Evolutionary conservation across 2,888 invertebrate species (phyloP).

Genomic region (Ischnura elegans): DNA sequence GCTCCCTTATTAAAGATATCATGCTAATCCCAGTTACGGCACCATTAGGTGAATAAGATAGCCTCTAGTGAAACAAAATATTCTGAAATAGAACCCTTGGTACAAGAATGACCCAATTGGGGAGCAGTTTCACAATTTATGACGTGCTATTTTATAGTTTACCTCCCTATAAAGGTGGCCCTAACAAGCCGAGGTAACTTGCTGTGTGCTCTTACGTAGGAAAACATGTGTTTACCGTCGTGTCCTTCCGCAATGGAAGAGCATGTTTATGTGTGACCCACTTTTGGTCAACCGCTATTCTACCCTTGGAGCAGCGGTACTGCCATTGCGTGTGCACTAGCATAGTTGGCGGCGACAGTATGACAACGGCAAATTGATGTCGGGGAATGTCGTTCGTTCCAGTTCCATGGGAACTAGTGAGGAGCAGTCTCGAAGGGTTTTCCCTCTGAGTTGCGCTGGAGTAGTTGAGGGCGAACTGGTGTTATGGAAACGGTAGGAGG

Average conservation of each 20-base stretch:
- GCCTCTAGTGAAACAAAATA: too few species aligned
- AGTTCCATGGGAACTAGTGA: background rate
- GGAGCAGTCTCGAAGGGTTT: background rate
- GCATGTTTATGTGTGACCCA: background rate
- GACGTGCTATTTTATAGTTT: background rate
- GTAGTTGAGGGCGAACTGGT: too few species aligned
- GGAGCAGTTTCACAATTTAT: background rate
- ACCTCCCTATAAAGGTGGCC: background rate
- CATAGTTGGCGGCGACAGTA: background rate
- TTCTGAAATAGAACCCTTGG: too few species aligned
- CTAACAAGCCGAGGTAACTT: background rate
- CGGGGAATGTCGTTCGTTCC: background rate
- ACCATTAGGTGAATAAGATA: too few species aligned
- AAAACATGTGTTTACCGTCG: background rate
- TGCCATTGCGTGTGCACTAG: background rate
- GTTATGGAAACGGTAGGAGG: too few species aligned
- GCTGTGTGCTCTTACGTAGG: background rate
- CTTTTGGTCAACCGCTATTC: background rate
- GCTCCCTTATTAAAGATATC: too few species aligned
- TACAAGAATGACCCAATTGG: background rate
- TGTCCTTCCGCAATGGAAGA: background rate
- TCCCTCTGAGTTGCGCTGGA: background rate
- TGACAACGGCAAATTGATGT: background rate
- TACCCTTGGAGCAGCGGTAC: background rate
- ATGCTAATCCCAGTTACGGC: too few species aligned